These are phyloP conservation scores for Amazona guildingii DNA, from an alignment of 2,113 vertebrate genomes.

Conservation along the genomic window DNA sequence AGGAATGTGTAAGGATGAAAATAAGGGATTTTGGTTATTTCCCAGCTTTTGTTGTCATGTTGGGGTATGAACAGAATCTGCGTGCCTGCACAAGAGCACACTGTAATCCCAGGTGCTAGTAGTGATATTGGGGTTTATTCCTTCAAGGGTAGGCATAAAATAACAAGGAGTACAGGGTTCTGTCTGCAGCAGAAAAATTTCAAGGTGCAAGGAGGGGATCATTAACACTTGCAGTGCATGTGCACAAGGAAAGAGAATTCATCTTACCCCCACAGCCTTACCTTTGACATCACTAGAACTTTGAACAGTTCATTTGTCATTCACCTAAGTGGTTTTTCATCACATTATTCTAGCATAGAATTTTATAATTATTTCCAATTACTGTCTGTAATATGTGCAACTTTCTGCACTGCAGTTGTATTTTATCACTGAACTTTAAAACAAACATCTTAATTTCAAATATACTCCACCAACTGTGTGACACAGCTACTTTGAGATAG, in stretches of 20 bases:
- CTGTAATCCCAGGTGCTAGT: background rate
- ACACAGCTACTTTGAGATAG: constrained; percentile 54
- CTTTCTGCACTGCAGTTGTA: constrained; percentile 23
- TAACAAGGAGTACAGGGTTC: background rate
- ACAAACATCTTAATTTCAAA: constrained; percentile 63
- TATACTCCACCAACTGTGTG: constrained; percentile 49
- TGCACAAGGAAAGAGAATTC: background rate
- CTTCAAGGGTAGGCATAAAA: background rate
- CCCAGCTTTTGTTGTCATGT: background rate
- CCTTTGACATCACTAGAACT: constrained; percentile 23
- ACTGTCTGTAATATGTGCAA: background rate
- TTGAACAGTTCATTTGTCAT: constrained; percentile 30
- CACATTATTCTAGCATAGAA: background rate
- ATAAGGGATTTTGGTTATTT: background rate
- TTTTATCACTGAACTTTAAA: constrained; percentile 37
- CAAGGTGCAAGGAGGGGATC: background rate
- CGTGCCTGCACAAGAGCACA: background rate
- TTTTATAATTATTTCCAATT: constrained; percentile 46
- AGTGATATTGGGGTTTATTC: background rate
- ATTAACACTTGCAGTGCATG: background rate
- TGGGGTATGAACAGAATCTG: background rate
- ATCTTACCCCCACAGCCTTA: background rate
- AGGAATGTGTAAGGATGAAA: background rate
- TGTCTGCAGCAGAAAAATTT: background rate
- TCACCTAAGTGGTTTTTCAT: constrained; percentile 37